Percentiles rank a stretch among this genome's conserved stretches.
phyloP scores from a whole-genome alignment of 2,797 vertebrate genomes.

The Acanthurus leucopareius region DNA sequence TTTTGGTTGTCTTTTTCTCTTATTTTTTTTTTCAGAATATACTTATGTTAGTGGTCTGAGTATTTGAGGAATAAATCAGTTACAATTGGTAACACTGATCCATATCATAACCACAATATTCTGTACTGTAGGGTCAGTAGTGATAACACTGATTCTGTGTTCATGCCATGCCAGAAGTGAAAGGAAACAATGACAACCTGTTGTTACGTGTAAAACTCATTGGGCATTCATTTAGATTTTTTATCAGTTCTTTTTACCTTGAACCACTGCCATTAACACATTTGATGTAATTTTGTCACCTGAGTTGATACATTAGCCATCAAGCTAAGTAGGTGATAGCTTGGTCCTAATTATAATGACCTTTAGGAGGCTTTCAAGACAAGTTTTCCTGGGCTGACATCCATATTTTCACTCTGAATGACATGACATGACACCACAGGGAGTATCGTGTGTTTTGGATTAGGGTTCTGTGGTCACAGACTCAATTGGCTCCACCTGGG shows the following conservation, averaged over 20 bases:
- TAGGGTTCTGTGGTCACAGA: slow-evolving; percentile 33
- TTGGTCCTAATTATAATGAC: background rate
- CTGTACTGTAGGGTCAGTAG: background rate
- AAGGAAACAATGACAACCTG: background rate
- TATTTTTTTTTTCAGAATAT: background rate
- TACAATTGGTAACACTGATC: slow-evolving; percentile 22
- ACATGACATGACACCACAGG: slow-evolving; percentile 34
- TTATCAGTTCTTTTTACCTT: background rate
- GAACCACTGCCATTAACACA: background rate
- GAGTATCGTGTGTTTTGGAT: background rate
- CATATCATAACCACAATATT: slow-evolving; percentile 1
- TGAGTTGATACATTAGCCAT: background rate
- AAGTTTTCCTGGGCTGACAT: background rate
- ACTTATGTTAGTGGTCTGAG: slow-evolving; percentile 2
- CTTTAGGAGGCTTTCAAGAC: background rate
- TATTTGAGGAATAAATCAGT: slow-evolving; percentile 27
- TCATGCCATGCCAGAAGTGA: slow-evolving; percentile 45
- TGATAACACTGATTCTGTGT: slow-evolving; percentile 3
- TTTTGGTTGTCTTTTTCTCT: background rate
- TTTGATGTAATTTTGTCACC: background rate
- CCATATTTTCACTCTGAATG: slow-evolving; percentile 5
- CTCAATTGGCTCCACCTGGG: slow-evolving; percentile 86
- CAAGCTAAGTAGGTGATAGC: background rate
- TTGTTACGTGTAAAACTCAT: background rate
- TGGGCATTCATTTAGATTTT: background rate